phyloP scores from a whole-genome alignment of 2,113 vertebrate species.

The Hepsetus odoe region DNA sequence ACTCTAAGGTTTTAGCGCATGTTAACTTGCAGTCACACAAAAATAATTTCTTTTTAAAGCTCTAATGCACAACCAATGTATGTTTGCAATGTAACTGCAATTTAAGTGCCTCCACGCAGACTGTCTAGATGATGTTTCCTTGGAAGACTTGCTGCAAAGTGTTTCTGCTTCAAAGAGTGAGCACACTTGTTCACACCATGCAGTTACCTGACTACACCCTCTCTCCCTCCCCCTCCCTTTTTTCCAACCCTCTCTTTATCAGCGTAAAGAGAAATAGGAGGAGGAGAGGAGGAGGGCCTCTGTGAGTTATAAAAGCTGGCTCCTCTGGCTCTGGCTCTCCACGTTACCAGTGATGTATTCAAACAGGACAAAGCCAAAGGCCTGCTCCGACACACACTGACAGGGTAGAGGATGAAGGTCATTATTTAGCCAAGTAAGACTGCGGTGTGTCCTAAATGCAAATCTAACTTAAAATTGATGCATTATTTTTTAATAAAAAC shows the following conservation, averaged over 20 bases:
- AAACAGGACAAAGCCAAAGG: slow-evolving; percentile 83
- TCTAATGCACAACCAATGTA: background rate
- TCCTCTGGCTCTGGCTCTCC: slow-evolving; percentile 72
- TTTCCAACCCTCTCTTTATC: slow-evolving; percentile 34
- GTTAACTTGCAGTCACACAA: too few relatives aligned
- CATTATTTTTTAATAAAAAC: background rate
- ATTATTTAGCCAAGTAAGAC: slow-evolving; percentile 16
- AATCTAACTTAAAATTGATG: background rate
- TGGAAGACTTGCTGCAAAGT: slow-evolving; percentile 5
- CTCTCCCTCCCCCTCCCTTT: slow-evolving; percentile 33
- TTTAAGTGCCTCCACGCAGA: background rate
- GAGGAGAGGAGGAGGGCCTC: slow-evolving; percentile 12
- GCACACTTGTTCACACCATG: slow-evolving; percentile 54
- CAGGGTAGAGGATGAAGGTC: slow-evolving; percentile 41
- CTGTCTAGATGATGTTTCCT: background rate
- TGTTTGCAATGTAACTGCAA: background rate
- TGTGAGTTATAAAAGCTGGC: slow-evolving; percentile 57
- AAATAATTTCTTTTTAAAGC: background rate
- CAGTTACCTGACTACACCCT: slow-evolving; percentile 62
- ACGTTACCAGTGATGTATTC: slow-evolving; percentile 82
- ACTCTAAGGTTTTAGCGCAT: too few relatives aligned
- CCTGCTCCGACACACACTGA: slow-evolving; percentile 76
- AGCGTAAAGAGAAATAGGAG: slow-evolving; percentile 39
- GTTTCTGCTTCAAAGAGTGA: background rate
- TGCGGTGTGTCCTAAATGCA: background rate